phyloP scores from a whole-genome alignment of 2,888 invertebrate species.

The Troides oblongomaculatus region DNA sequence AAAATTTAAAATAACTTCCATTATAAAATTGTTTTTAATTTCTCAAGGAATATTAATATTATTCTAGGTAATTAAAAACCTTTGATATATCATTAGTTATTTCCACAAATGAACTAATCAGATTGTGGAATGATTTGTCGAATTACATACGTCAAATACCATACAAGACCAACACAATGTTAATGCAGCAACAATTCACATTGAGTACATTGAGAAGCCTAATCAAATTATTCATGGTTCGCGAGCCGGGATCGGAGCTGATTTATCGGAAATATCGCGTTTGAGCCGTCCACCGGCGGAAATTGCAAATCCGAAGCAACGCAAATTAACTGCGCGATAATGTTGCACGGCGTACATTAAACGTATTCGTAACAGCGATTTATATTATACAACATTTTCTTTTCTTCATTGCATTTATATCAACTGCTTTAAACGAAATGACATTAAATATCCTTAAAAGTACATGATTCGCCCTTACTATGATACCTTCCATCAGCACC shows the following conservation, averaged over 20 bases:
- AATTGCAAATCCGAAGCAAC: conserved; percentile 32
- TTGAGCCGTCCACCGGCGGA: conserved; percentile 34
- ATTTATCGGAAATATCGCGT: conserved; percentile 37
- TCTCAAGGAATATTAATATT: no score
- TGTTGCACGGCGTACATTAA: neutral
- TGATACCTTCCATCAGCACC: no score
- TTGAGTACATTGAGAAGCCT: conserved; percentile 20
- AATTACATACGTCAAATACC: conserved; percentile 11
- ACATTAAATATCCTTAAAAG: neutral
- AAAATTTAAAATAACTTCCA: no score
- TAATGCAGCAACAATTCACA: conserved; percentile 19
- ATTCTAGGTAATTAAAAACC: no score
- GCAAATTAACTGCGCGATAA: conserved; percentile 27
- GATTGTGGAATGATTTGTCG: neutral
- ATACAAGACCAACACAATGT: conserved; percentile 15
- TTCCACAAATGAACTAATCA: neutral
- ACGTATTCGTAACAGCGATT: conserved; percentile 1
- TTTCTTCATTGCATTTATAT: neutral
- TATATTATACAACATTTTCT: conserved; percentile 2
- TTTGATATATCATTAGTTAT: neutral
- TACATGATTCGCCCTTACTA: neutral
- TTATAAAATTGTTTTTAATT: no score
- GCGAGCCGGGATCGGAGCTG: conserved; percentile 34
- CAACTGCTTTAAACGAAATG: neutral
- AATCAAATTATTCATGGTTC: conserved; percentile 22